phyloP scores from a whole-genome alignment of 2,113 vertebrate species.

The Dasyprocta punctata region DNA sequence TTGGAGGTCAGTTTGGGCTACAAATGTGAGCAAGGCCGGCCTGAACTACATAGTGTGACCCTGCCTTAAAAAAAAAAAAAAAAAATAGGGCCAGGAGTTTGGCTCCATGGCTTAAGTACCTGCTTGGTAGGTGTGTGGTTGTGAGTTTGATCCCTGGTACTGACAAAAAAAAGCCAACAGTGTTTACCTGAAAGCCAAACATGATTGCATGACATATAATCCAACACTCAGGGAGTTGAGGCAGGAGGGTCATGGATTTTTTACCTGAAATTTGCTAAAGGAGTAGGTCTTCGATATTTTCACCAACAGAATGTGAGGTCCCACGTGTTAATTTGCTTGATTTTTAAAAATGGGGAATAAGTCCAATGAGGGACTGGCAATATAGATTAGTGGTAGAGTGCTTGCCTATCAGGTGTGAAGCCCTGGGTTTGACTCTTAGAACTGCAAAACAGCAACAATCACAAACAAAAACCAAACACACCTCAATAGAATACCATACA shows the following conservation, averaged over 20 bases:
- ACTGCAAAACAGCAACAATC: background rate
- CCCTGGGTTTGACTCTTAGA: background rate
- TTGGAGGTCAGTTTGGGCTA: too few relatives aligned
- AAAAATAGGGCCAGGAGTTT: too few relatives aligned
- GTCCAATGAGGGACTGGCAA: background rate
- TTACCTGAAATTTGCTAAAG: background rate
- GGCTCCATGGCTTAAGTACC: too few relatives aligned
- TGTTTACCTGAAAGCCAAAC: background rate
- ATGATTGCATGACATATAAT: background rate
- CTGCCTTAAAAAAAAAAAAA: too few relatives aligned
- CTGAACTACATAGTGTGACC: too few relatives aligned
- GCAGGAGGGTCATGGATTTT: background rate
- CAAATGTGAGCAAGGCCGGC: too few relatives aligned
- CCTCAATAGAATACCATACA: background rate
- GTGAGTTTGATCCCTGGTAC: too few relatives aligned
- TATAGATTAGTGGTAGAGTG: background rate
- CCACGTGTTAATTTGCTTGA: background rate
- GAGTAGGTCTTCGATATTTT: background rate
- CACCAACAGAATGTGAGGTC: background rate
- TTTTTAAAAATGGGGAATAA: background rate
- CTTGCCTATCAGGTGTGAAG: background rate
- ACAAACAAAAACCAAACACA: background rate
- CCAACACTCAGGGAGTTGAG: background rate
- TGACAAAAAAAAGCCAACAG: too few relatives aligned
- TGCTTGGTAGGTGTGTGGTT: too few relatives aligned